phyloP scores from a whole-genome alignment of 2,797 vertebrate genomes.

The Synaphobranchus kaupii region DNA sequence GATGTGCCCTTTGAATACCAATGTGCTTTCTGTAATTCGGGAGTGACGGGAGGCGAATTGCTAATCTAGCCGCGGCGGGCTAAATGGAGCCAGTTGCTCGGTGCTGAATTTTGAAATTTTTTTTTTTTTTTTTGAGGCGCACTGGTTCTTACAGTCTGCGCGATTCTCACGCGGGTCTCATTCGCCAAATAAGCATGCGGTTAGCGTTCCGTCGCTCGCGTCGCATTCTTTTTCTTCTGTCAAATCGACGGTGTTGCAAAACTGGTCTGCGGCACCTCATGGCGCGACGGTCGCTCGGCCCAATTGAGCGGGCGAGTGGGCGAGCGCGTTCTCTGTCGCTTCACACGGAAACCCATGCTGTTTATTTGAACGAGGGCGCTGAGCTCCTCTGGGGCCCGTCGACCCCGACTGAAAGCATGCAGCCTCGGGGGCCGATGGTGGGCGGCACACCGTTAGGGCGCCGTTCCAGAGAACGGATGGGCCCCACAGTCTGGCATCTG shows the following conservation, averaged over 20 bases:
- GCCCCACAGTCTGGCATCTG: too few species aligned
- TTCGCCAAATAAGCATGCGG: conserved; percentile 63
- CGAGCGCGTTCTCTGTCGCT: conserved; percentile 39
- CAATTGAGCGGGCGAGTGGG: conserved; percentile 46
- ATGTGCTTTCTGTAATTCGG: conserved; percentile 39
- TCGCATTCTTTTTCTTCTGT: conserved; percentile 63
- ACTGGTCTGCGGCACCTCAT: conserved; percentile 43
- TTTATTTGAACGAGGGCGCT: background rate
- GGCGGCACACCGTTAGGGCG: conserved; percentile 15
- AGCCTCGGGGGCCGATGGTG: conserved; percentile 38
- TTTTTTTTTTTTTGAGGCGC: conserved; percentile 37
- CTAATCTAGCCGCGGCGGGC: conserved; percentile 29
- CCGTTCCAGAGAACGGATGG: too few species aligned
- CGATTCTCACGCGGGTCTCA: conserved; percentile 59
- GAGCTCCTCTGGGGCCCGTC: background rate
- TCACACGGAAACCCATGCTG: conserved; percentile 30
- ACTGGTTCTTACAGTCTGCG: conserved; percentile 46
- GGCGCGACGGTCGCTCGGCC: conserved; percentile 22
- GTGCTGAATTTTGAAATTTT: background rate
- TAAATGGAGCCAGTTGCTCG: background rate
- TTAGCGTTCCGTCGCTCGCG: conserved; percentile 69
- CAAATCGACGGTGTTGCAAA: conserved; percentile 49
- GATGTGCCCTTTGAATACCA: conserved; percentile 50
- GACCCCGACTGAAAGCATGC: conserved; percentile 54
- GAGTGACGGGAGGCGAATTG: background rate